Evolutionary conservation across 2,888 invertebrate species (phyloP), one percentile per base, ranked within the genome.

Genomic region (Physocephala rufipes): DNA sequence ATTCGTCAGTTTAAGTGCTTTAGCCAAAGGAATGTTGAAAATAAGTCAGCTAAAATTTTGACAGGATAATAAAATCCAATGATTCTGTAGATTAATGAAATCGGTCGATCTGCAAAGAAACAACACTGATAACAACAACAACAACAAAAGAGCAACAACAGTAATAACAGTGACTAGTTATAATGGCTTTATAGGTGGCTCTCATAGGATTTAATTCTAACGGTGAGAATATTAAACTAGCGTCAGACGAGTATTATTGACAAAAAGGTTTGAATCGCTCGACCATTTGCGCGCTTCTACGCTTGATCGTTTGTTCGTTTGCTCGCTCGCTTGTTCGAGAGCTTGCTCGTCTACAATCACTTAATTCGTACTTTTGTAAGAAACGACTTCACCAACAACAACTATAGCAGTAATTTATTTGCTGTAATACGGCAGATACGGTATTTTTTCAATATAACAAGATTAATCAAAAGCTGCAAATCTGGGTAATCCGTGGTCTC

Each of bases 401-500:
- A 36, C 36, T n/a, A n/a, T n/a, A n/a, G n/a, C n/a, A n/a, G n/a
- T n/a, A n/a, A n/a, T n/a, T 36, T 36, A 36, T 36, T 36, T 36
- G 36, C 36, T 36, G 55, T 55, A 55, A 24, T 55, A 13, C 30
- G 28, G 59, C 3, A 59, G 9, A 36, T 36, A 7, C 9, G 9
- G 36, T 36, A 36, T 7, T 36, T 36, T 36, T 36, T 7, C n/a
- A 49, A 13, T 49, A 7, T 49, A n/a, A 13, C 55, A 21, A 59
- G 59, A 9, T 16, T 21, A 19, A 16, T 7, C 15, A 58, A 71
- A 73, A 65, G 75, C 76, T 77, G 78, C 78, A 77, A 83, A 79
- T 77, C 83, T 83, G 83, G 83, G 84, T 82, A 83, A 84, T 73
- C 78, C 84, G 80, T 84, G 83, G 84, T 77, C 80, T 77, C 78